phyloP scores from a whole-genome alignment of 2,113 vertebrate genomes.

The Cinclus cinclus region DNA sequence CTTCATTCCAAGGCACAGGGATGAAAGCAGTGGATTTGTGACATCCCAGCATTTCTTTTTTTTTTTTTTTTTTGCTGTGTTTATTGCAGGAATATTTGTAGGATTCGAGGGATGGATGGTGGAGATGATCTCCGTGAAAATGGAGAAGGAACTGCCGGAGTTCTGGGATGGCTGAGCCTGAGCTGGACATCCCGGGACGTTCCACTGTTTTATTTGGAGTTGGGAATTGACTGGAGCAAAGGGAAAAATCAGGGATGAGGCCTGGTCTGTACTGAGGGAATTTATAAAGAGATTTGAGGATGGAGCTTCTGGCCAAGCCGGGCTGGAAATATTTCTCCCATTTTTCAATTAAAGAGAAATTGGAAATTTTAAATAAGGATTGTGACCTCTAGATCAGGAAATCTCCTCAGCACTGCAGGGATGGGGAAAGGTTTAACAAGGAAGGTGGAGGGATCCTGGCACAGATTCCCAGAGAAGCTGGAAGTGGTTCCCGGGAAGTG shows the following conservation, averaged over 20 bases:
- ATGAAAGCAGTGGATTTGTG: too few species aligned
- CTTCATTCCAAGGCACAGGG: too few species aligned
- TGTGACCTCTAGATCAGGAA: not conserved
- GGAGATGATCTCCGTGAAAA: not conserved
- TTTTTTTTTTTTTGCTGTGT: not conserved
- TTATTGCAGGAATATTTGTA: not conserved
- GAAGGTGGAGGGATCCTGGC: not conserved
- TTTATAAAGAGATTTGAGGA: not conserved
- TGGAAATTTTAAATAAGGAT: not conserved
- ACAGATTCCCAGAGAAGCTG: not conserved
- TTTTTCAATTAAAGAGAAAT: not conserved
- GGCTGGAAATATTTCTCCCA: not conserved
- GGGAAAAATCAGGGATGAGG: not conserved
- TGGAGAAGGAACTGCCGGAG: rapidly evolving
- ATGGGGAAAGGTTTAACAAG: not conserved
- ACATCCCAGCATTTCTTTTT: not conserved
- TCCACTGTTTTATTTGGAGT: not conserved
- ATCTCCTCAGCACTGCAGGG: not conserved
- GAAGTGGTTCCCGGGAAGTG: not conserved
- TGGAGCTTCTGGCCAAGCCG: not conserved
- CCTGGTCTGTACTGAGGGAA: not conserved
- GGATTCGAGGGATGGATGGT: not conserved
- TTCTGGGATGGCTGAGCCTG: not conserved
- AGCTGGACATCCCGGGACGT: not conserved
- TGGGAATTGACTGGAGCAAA: not conserved